Conservation (phyloP, 2,888 invertebrate genomes). For the Aphidoletes aphidimyza region DNA sequence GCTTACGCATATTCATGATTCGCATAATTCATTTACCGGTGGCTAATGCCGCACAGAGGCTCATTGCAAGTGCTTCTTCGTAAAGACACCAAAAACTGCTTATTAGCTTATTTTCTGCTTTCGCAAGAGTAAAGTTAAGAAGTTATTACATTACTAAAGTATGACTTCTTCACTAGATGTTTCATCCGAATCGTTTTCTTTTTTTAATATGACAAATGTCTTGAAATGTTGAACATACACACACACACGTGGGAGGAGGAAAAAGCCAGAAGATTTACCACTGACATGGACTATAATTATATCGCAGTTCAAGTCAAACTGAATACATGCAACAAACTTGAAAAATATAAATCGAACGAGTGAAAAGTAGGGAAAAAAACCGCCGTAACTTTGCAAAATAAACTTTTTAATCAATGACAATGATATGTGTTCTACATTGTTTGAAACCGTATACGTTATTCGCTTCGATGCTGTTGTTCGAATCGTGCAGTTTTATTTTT, state of each 20-base stretch:
- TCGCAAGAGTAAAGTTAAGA: no score
- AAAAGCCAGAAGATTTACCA: background rate
- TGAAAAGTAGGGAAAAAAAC: background rate
- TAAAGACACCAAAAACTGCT: no score
- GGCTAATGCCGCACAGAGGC: no score
- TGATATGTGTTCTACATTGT: background rate
- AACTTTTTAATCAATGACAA: conserved; percentile 31
- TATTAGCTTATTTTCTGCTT: no score
- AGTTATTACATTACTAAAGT: no score
- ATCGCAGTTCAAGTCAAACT: background rate
- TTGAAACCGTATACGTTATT: background rate
- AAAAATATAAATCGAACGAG: background rate
- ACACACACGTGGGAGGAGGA: no score
- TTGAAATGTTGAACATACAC: no score
- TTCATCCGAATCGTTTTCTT: no score
- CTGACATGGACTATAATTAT: background rate
- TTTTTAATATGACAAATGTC: background rate
- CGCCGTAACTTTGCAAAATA: background rate
- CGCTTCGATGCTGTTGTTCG: background rate
- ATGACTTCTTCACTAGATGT: no score
- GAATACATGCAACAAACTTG: background rate
- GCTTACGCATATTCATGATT: no score
- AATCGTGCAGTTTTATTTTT: background rate
- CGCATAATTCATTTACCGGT: no score
- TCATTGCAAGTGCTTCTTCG: no score